Evolutionary conservation across 2,888 invertebrate genomes (phyloP).

Genomic region (Megastigmus dorsalis): DNA sequence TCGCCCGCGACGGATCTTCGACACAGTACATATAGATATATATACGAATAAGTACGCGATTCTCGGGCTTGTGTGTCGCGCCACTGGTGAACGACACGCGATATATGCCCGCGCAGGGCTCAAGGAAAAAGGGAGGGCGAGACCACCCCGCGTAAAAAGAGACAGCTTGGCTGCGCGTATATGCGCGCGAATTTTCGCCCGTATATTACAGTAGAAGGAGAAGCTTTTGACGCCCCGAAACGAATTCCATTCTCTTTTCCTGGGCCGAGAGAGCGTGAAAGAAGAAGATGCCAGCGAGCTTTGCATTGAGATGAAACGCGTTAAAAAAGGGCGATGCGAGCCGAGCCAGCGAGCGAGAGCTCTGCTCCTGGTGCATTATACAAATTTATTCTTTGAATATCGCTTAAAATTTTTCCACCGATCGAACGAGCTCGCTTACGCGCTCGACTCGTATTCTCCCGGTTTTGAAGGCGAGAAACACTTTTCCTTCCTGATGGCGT

Average conservation of each 20-base stretch:
- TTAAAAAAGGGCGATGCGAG: neutral
- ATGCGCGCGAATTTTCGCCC: no score
- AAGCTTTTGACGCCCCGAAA: constrained; percentile 33
- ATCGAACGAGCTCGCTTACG: constrained; percentile 17
- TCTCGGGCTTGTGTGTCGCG: no score
- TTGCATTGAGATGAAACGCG: constrained; percentile 35
- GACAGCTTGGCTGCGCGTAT: no score
- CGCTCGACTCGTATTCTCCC: neutral
- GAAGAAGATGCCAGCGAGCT: constrained; percentile 17
- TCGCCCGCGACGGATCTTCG: no score
- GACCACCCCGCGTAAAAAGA: no score
- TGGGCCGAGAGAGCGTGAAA: neutral
- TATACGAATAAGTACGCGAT: no score
- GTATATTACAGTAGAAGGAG: no score
- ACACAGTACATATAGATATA: no score
- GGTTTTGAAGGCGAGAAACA: neutral
- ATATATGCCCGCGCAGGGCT: no score
- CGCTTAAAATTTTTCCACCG: constrained; percentile 14
- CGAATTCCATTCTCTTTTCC: constrained; percentile 38
- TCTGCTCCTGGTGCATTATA: constrained; percentile 31
- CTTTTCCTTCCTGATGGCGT: neutral
- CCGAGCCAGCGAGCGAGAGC: neutral
- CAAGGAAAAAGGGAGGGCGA: neutral
- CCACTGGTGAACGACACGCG: no score
- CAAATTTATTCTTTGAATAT: constrained; percentile 35